Evolutionary conservation across 2,113 vertebrate species (phyloP).

Genomic region (Perca schrenkii): DNA sequence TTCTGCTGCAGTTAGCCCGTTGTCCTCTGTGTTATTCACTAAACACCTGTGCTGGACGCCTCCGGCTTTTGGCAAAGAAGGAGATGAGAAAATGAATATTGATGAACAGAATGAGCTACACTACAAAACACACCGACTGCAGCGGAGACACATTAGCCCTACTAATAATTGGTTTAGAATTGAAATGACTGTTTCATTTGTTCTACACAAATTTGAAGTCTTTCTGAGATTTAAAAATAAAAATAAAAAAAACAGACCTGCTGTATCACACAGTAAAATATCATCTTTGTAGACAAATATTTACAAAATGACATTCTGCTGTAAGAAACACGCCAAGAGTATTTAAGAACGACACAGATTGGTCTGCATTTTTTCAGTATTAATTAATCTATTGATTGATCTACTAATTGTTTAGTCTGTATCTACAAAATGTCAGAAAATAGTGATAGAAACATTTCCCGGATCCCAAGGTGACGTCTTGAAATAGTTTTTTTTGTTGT

Average conservation of each 20-base stretch:
- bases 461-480: background rate
- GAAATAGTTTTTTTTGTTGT: background rate
- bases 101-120: conserved; percentile 48
- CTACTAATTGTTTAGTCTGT: background rate
- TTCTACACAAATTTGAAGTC: background rate
- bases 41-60: conserved; percentile 78
- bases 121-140: background rate
- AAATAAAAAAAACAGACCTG: background rate
- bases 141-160: background rate
- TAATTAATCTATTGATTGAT: background rate
- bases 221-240: background rate
- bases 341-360: background rate
- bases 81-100: conserved; percentile 72
- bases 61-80: conserved; percentile 67
- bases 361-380: background rate
- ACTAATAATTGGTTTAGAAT: background rate
- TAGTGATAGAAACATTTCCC: background rate
- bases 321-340: background rate
- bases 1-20: conserved; percentile 69
- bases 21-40: conserved; percentile 67
- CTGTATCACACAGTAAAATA: background rate
- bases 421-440: background rate
- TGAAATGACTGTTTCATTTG: background rate
- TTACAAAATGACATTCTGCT: background rate
- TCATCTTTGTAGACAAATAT: background rate